Evolutionary conservation across 2,888 invertebrate genomes (phyloP).

Genomic region (Drosophila nr. perissopoda): DNA sequence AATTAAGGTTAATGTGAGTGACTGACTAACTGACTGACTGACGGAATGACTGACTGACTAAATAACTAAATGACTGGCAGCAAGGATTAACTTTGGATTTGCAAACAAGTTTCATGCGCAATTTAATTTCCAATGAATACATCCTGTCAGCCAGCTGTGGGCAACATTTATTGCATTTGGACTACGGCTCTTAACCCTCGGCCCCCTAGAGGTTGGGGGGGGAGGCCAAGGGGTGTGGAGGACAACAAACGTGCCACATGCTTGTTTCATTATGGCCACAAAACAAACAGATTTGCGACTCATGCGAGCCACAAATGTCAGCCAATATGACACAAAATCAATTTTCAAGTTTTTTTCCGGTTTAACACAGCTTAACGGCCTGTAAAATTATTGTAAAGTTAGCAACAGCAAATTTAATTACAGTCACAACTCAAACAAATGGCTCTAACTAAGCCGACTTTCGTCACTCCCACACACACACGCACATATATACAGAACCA

Average conservation of each 20-base stretch:
- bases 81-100: slow-evolving; percentile 72
- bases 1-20: slow-evolving; percentile 77
- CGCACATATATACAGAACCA: neutral
- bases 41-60: slow-evolving; percentile 19
- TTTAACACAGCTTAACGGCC: slow-evolving; percentile 31
- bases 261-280: slow-evolving; percentile 64
- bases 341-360: slow-evolving; percentile 24
- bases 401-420: slow-evolving; percentile 63
- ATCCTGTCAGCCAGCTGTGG: slow-evolving; percentile 47
- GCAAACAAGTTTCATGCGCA: slow-evolving; percentile 78
- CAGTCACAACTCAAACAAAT: slow-evolving; percentile 70
- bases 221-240: neutral
- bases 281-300: slow-evolving; percentile 37
- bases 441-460: slow-evolving; percentile 64
- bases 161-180: slow-evolving; percentile 61
- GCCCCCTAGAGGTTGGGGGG: neutral
- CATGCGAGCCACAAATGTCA: slow-evolving; percentile 37
- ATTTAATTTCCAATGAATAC: slow-evolving; percentile 74
- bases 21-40: slow-evolving; percentile 8
- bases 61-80: slow-evolving; percentile 44
- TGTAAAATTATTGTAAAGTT: slow-evolving; percentile 55
- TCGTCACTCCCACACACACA: slow-evolving; percentile 8
- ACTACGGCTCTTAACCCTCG: slow-evolving; percentile 32
- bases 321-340: slow-evolving; percentile 51
- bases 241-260: slow-evolving; percentile 55